Percentiles rank a stretch among this genome's conserved stretches.
Conservation (phyloP, 2,113 vertebrate species). For the Penelope pileata region DNA sequence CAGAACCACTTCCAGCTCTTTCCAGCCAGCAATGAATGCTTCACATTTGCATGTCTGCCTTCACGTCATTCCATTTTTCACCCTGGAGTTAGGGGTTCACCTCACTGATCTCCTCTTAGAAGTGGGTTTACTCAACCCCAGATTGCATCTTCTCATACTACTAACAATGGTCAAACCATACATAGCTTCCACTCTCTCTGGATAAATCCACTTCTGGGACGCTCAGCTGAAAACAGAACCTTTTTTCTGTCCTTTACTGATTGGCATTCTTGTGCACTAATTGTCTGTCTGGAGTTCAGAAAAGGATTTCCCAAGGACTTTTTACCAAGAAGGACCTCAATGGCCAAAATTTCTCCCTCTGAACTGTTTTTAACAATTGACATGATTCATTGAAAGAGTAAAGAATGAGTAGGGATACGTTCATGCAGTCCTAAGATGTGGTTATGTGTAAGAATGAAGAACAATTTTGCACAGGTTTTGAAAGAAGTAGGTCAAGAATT, state of each 20-base stretch:
- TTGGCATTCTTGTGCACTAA: background rate
- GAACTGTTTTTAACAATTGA: background rate
- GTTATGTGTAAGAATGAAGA: background rate
- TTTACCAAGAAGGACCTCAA: background rate
- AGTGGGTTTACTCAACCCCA: background rate
- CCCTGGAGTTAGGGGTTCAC: background rate
- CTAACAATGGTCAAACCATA: background rate
- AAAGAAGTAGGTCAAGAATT: background rate
- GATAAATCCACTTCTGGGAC: background rate
- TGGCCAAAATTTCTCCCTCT: background rate
- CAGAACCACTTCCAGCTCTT: background rate
- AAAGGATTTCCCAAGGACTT: background rate
- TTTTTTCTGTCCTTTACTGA: background rate
- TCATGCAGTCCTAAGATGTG: background rate
- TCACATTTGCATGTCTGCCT: background rate
- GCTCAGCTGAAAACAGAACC: background rate
- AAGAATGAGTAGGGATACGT: background rate
- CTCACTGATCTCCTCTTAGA: background rate
- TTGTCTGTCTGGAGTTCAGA: background rate
- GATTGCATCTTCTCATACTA: background rate
- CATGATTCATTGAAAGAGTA: accelerated
- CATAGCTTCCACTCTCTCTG: background rate
- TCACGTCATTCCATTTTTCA: background rate
- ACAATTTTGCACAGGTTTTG: background rate
- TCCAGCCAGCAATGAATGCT: background rate